These are phyloP conservation scores for Bubalus kerabau DNA, from an alignment of 2,113 vertebrate genomes.

Conservation along the genomic window DNA sequence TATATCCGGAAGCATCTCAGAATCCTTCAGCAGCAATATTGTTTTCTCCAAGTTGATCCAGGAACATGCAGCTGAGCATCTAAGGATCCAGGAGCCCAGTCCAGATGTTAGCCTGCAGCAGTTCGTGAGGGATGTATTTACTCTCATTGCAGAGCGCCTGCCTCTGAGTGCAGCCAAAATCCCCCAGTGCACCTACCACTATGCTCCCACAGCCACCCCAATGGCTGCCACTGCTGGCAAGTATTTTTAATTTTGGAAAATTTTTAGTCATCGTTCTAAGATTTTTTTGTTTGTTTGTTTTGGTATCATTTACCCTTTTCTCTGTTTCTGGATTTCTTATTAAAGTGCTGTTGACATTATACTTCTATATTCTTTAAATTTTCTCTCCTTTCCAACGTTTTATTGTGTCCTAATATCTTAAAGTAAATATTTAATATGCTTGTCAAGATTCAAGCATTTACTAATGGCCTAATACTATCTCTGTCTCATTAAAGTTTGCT, in stretches of 20 bases:
- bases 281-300: background rate
- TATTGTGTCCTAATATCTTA: background rate
- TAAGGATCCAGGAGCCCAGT: background rate
- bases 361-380: background rate
- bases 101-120: background rate
- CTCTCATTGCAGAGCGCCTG: fast-evolving
- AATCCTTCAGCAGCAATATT: conserved; percentile 31
- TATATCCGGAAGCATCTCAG: conserved; percentile 49
- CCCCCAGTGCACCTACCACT: background rate
- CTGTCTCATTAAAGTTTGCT: background rate
- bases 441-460: background rate
- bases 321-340: background rate
- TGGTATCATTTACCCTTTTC: background rate
- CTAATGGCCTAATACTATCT: background rate
- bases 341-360: background rate
- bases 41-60: background rate
- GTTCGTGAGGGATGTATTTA: fast-evolving
- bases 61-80: background rate
- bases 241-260: background rate
- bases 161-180: background rate
- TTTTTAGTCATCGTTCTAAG: background rate
- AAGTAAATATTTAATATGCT: background rate
- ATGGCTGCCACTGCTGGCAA: background rate
- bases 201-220: background rate
- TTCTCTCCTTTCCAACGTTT: background rate